phyloP scores from a whole-genome alignment of 2,888 invertebrate genomes.

The Cyrtodaria siliqua region DNA sequence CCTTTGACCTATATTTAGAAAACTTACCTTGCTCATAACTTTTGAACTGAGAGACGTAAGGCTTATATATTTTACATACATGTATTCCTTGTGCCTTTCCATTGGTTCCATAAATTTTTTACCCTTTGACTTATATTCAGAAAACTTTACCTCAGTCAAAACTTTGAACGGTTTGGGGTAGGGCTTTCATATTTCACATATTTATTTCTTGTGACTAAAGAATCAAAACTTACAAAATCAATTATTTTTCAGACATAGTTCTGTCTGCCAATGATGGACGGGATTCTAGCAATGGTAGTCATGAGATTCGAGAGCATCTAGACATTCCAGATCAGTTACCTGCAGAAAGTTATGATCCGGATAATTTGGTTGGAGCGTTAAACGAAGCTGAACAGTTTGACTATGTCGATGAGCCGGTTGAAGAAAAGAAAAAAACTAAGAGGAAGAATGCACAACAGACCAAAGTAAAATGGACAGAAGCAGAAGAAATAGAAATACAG shows the following conservation, averaged over 20 bases:
- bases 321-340: conserved; percentile 19
- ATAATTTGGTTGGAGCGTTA: conserved; percentile 14
- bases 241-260: conserved; percentile 17
- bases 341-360: conserved; percentile 5
- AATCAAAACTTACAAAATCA: not conserved
- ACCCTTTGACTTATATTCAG: no score
- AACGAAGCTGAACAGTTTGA: conserved; percentile 16
- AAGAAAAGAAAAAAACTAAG: conserved; percentile 12
- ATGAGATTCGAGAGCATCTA: conserved; percentile 14
- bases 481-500: conserved; percentile 15
- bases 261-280: conserved; percentile 11
- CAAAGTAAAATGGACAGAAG: conserved; percentile 18
- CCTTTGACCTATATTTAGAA: no score
- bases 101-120: no score
- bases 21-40: no score
- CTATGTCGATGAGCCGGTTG: conserved; percentile 5
- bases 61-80: no score
- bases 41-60: no score
- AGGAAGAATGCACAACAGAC: conserved; percentile 18
- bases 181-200: no score
- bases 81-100: no score
- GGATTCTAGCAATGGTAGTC: conserved; percentile 11
- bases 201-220: no score
- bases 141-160: no score
- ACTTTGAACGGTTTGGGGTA: no score